Conservation (phyloP, 2,888 invertebrate species). For the Oscheius sp. region DNA sequence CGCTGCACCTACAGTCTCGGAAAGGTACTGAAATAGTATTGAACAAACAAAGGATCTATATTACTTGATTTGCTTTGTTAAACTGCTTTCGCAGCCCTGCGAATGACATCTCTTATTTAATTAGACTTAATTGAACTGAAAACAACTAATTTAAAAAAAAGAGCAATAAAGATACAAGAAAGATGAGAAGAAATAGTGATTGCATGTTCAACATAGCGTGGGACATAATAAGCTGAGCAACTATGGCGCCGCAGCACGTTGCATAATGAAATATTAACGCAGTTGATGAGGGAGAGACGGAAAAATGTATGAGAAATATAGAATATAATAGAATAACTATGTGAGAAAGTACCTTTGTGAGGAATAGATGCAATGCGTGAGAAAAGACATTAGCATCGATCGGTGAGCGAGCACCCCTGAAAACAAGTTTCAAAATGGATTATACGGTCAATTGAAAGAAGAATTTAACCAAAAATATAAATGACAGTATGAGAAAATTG, state of each 20-base stretch:
- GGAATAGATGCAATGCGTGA: neutral
- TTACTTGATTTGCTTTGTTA: conserved; percentile 98
- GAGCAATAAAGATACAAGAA: neutral
- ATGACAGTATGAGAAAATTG: no score
- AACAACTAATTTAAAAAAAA: neutral
- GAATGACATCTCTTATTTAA: conserved; percentile 85
- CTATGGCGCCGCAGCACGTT: conserved; percentile 6
- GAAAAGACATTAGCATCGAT: neutral
- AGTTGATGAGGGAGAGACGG: conserved; percentile 2
- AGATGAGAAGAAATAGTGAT: neutral
- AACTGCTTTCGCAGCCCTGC: conserved; percentile 98
- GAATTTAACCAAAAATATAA: no score
- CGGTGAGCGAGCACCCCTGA: no score
- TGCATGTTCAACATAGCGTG: neutral
- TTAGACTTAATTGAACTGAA: conserved; percentile 8
- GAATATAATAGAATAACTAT: neutral
- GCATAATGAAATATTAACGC: conserved; percentile 28
- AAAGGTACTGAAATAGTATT: conserved; percentile 85
- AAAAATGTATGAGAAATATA: neutral
- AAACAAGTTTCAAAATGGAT: no score
- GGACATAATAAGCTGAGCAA: conserved; percentile 19
- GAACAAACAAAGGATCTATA: neutral
- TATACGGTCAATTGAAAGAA: no score
- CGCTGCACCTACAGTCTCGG: conserved; percentile 99
- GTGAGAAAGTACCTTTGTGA: neutral